Base-by-base conservation (phyloP, 1,140 invertebrate species). In the Dendroctonus valens region DNA sequence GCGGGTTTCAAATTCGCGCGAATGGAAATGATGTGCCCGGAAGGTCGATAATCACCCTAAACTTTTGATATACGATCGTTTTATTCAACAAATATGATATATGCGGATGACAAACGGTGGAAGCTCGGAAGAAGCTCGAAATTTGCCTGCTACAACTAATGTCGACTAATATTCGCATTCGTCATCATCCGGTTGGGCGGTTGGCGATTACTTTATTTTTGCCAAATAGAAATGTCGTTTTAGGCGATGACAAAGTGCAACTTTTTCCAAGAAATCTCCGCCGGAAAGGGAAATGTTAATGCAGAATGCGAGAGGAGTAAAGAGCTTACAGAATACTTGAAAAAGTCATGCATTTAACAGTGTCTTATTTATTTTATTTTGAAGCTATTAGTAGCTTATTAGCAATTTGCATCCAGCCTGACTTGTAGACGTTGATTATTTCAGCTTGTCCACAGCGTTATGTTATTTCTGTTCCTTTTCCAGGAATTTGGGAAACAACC, bases 401-500 rank as follows among this genome's bases (percentile, higher is more conserved):
- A 2, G 26, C 26, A 26, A 26, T 26, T 26, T 26, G 26, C 26
- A 26, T 26, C 26, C 26, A 26, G 26, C 26, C 26, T 26, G 26
- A 26, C 26, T 26, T 2, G 26, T 26, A 26, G 26, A 26, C 1
- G 26, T 26, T 26, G 15, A 9, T 57, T 26, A 15, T 37, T 57
- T 12, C 12, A 12, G 44, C 44, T 46, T 46, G 12, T 11, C 44
- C 44, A 3, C 9, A 46, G 12, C 44, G 38, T 54, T 3, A 15
- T 40, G 38, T 40, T 58, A n/a, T 38, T 12, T 5, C 15, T 59
- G 12, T 51, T 48, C 26, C 1, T 76, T 74, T 85, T 85, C 41
- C 81, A 90, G 89, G 76, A 87, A 89, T 79, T 78, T 90, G 69
- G 87, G 83, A 66, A 85, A 81, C 77, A 90, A 90, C 80, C 79